Percentiles rank a stretch among this genome's conserved stretches.
These are phyloP conservation scores for Balaenoptera acutorostrata DNA, from an alignment of 2,113 vertebrate species.

Conservation along the genomic window DNA sequence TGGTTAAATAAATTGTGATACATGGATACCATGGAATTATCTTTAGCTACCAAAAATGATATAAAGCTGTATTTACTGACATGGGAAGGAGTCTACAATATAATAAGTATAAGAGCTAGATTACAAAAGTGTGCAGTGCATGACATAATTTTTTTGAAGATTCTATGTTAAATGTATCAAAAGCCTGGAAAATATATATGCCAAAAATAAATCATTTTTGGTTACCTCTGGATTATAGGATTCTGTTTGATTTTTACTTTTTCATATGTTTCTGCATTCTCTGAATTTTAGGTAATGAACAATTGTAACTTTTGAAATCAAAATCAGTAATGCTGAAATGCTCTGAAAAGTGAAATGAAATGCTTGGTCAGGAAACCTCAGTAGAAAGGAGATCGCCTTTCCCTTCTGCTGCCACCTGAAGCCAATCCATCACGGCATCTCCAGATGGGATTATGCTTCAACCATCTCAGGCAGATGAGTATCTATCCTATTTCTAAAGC, in stretches of 20 bases:
- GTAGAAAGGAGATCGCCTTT: background rate
- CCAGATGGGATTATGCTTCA: background rate
- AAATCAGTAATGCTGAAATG: background rate
- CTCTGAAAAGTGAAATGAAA: background rate
- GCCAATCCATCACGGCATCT: background rate
- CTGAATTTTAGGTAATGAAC: constrained; percentile 34
- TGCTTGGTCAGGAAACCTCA: background rate
- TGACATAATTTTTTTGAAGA: background rate
- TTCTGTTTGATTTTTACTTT: constrained; percentile 13
- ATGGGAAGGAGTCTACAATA: background rate
- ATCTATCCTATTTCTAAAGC: constrained; percentile 28
- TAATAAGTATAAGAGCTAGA: background rate
- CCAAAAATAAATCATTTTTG: background rate
- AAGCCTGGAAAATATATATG: background rate
- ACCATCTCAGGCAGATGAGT: background rate
- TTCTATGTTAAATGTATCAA: background rate
- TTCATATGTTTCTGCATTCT: background rate
- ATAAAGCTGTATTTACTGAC: background rate
- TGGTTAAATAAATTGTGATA: background rate
- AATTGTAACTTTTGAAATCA: constrained; percentile 7
- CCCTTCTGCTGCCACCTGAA: background rate
- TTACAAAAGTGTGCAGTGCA: background rate
- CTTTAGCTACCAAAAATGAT: background rate
- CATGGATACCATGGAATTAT: background rate
- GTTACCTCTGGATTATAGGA: background rate